These are phyloP conservation scores for Rallus crepitans DNA, from an alignment of 2,797 vertebrate genomes.

Conservation along the genomic window DNA sequence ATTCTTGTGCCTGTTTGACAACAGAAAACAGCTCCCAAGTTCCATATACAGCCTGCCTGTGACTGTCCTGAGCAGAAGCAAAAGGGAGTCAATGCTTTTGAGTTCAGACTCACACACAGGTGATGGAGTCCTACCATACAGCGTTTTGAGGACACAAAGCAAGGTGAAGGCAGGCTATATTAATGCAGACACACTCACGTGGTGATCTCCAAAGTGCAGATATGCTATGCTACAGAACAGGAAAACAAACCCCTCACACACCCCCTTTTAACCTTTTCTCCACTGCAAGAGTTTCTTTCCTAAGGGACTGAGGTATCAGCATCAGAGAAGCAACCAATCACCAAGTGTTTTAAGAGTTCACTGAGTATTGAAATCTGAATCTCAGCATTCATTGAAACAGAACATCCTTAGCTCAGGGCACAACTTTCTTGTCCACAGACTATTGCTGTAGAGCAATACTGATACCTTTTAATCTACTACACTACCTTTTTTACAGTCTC, in stretches of 20 bases:
- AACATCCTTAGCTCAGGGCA: fast-evolving
- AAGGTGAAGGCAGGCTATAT: background rate
- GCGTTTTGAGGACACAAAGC: background rate
- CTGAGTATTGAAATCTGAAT: background rate
- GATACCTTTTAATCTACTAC: background rate
- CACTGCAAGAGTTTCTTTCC: background rate
- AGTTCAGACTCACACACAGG: background rate
- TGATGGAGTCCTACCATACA: background rate
- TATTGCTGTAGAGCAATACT: background rate
- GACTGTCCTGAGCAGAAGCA: background rate
- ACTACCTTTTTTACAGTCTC: background rate
- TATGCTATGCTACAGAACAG: background rate
- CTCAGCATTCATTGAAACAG: background rate
- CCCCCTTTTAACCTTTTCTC: background rate
- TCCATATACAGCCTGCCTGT: background rate
- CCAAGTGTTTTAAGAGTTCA: background rate
- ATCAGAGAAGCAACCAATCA: background rate
- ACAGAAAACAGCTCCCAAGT: background rate
- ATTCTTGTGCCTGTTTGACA: background rate
- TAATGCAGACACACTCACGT: background rate
- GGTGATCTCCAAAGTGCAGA: background rate
- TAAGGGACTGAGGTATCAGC: background rate
- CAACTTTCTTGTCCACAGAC: background rate
- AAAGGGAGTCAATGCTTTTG: background rate
- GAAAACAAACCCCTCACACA: background rate